Percentiles rank a stretch among this genome's conserved stretches.
Conservation (phyloP, 1,140 invertebrate species). For the Aphidius ervi region DNA sequence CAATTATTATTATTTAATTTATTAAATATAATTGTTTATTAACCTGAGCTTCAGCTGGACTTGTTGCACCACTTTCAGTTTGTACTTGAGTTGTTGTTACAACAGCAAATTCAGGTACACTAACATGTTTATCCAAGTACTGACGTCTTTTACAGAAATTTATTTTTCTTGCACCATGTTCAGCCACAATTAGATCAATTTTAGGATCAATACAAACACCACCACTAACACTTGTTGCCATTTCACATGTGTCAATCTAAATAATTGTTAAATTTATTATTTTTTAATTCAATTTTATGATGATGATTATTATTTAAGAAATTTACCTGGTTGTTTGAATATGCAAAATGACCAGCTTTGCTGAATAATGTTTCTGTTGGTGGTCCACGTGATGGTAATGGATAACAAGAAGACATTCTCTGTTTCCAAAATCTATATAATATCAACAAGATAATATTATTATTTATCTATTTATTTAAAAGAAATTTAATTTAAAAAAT, state of each 20-base stretch:
- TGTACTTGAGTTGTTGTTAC: conserved; percentile 32
- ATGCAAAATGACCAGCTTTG: conserved; percentile 16
- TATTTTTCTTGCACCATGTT: conserved; percentile 32
- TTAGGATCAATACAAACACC: conserved; percentile 3
- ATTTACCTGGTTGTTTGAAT: conserved; percentile 16
- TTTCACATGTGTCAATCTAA: conserved; percentile 27
- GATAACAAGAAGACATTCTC: neutral
- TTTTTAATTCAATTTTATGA: no score
- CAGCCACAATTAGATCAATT: conserved; percentile 5
- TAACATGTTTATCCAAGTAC: conserved; percentile 36
- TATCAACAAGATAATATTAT: neutral
- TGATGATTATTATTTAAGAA: neutral
- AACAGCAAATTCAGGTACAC: conserved; percentile 24
- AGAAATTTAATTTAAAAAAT: no score
- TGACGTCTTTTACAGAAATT: conserved; percentile 29
- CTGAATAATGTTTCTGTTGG: conserved; percentile 26
- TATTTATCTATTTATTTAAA: neutral
- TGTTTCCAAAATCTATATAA: neutral
- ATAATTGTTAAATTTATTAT: no score
- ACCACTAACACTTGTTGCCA: conserved; percentile 37
- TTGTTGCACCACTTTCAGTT: conserved; percentile 29
- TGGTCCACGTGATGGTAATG: neutral
- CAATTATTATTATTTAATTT: no score
- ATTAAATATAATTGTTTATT: neutral
- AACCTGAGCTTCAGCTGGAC: conserved; percentile 30